A percentile compares a stretch with the other conserved stretches of the same genome.
Conservation (phyloP, 2,113 vertebrate genomes). For the Sylvia atricapilla region DNA sequence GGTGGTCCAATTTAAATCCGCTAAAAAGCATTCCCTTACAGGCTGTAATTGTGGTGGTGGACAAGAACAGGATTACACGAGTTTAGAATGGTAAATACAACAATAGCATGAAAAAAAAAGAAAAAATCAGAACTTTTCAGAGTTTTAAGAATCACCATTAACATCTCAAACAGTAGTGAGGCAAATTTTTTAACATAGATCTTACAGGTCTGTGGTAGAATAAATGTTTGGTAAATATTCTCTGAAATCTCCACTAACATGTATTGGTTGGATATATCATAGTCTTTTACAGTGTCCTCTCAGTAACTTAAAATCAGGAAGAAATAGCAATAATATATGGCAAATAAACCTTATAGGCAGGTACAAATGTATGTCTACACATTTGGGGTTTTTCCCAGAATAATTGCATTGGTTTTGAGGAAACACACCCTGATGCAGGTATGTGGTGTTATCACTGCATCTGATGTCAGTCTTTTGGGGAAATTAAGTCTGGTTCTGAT, state of each 20-base stretch:
- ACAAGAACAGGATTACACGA: neutral
- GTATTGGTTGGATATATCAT: neutral
- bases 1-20: neutral
- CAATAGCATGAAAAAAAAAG: neutral
- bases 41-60: neutral
- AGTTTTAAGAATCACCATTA: neutral
- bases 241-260: neutral
- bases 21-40: neutral
- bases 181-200: neutral
- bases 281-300: neutral
- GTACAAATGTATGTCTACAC: neutral
- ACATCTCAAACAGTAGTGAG: neutral
- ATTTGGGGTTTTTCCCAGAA: neutral
- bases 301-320: neutral
- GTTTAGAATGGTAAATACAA: neutral
- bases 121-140: neutral
- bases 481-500: neutral
- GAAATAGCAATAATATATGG: neutral
- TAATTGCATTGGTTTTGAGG: neutral
- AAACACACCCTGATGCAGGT: neutral
- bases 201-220: neutral
- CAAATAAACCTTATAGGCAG: neutral
- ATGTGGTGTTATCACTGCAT: neutral
- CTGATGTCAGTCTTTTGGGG: neutral
- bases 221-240: neutral